Conservation (phyloP, 2,888 invertebrate species). For the Drosophila fulvimacula region DNA sequence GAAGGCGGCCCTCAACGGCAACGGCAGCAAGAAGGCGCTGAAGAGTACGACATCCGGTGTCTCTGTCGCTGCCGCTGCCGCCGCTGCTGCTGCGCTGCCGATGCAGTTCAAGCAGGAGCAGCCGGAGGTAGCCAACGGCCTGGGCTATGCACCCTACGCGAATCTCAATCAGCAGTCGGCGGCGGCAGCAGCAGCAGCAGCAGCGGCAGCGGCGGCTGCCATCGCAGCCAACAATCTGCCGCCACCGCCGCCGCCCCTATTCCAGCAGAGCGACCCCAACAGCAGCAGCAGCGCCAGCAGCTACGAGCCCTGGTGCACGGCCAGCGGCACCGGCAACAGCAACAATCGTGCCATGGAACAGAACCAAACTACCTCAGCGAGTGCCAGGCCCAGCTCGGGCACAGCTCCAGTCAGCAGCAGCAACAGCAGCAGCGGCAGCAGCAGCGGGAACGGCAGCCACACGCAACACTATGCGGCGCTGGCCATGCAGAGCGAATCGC, state of each 20-base stretch:
- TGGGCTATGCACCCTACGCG: constrained; percentile 64
- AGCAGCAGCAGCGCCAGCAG: constrained; percentile 19
- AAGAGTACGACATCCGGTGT: constrained; percentile 34
- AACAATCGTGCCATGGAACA: constrained; percentile 65
- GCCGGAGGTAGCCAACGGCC: constrained; percentile 48
- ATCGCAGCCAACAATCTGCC: constrained; percentile 5
- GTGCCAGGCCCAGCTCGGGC: constrained; percentile 30
- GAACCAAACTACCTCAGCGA: constrained; percentile 67
- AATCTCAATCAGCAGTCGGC: constrained; percentile 75
- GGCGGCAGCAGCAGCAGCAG: constrained; percentile 5
- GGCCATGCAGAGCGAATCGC: constrained; percentile 81
- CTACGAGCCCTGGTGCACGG: constrained; percentile 49
- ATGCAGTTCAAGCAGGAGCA: constrained; percentile 80
- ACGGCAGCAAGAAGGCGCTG: constrained; percentile 33
- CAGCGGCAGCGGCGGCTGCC: constrained; percentile 20
- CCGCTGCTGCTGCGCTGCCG: no score
- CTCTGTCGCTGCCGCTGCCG: background rate
- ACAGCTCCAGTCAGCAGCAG: constrained; percentile 30
- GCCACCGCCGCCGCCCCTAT: constrained; percentile 14
- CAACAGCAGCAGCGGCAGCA: constrained; percentile 46
- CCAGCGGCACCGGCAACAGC: constrained; percentile 50
- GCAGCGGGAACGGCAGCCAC: constrained; percentile 49
- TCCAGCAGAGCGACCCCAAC: constrained; percentile 30
- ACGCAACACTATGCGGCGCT: constrained; percentile 75
- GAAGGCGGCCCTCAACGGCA: constrained; percentile 8